A percentile compares a stretch with the other conserved stretches of the same genome.
Conservation (phyloP, 2,888 invertebrate genomes). For the Dendrolimus houi region DNA sequence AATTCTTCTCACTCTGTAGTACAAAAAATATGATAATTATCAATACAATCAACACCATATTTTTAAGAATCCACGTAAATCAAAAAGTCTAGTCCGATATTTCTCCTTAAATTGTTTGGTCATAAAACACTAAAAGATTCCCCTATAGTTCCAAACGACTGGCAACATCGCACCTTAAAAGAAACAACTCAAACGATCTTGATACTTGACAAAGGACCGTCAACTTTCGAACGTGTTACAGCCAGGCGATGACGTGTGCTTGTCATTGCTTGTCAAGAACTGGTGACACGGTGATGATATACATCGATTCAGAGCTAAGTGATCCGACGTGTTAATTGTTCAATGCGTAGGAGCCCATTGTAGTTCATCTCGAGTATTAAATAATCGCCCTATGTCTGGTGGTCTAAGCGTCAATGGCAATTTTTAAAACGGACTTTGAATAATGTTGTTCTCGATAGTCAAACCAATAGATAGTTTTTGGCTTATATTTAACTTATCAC, state of each 20-base stretch:
- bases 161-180: neutral
- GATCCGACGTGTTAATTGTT: constrained; percentile 68
- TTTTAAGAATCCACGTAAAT: no score
- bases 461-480: no score
- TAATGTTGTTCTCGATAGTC: no score
- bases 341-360: constrained; percentile 34
- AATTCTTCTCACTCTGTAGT: no score
- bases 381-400: no score
- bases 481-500: no score
- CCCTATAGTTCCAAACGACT: neutral
- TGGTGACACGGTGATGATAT: constrained; percentile 62
- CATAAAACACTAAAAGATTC: neutral
- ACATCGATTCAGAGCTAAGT: constrained; percentile 52
- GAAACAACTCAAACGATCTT: neutral
- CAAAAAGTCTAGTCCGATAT: no score
- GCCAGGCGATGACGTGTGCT: constrained; percentile 54
- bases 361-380: neutral
- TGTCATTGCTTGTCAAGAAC: constrained; percentile 53
- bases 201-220: neutral
- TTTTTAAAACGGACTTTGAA: no score
- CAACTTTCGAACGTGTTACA: constrained; percentile 9
- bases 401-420: no score
- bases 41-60: no score
- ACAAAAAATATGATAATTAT: no score
- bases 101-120: no score